These are phyloP conservation scores for Anadara kagoshimensis DNA, from an alignment of 1,140 invertebrate genomes.

Conservation along the genomic window DNA sequence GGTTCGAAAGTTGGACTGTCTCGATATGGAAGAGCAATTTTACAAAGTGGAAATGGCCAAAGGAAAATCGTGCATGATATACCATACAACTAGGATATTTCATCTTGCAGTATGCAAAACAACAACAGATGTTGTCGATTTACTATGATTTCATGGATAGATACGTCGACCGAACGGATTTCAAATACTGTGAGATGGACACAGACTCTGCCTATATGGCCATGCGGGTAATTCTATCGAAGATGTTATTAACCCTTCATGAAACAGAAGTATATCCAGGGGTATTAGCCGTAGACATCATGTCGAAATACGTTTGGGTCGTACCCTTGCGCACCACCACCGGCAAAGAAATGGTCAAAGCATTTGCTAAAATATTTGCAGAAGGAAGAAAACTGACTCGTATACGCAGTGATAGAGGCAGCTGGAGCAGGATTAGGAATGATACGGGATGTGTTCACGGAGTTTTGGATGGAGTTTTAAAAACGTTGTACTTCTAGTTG, in stretches of 20 bases:
- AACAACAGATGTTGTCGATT: conserved; percentile 47
- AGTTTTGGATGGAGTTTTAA: too few species aligned
- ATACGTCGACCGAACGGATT: conserved; percentile 38
- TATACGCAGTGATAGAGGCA: conserved; percentile 22
- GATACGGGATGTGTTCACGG: too few species aligned
- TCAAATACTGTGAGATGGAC: conserved; percentile 53
- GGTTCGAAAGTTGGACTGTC: conserved; percentile 11
- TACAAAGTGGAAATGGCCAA: conserved; percentile 39
- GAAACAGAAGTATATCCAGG: neutral
- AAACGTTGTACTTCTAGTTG: too few species aligned
- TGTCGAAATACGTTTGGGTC: conserved; percentile 5
- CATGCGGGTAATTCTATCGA: conserved; percentile 9
- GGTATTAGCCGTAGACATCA: conserved; percentile 4
- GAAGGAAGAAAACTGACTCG: too few species aligned
- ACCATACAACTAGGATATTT: conserved; percentile 42
- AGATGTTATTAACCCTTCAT: conserved; percentile 20
- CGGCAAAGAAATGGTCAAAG: conserved; percentile 1
- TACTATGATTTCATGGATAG: conserved; percentile 52
- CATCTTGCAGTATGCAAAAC: conserved; percentile 47
- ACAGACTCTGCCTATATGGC: conserved; percentile 53
- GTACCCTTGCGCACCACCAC: neutral
- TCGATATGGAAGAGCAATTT: conserved; percentile 20
- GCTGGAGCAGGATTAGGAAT: too few species aligned
- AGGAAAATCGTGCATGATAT: conserved; percentile 22
- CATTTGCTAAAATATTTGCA: too few species aligned